Conservation (phyloP, 2,113 vertebrate genomes). For the Merops nubicus region DNA sequence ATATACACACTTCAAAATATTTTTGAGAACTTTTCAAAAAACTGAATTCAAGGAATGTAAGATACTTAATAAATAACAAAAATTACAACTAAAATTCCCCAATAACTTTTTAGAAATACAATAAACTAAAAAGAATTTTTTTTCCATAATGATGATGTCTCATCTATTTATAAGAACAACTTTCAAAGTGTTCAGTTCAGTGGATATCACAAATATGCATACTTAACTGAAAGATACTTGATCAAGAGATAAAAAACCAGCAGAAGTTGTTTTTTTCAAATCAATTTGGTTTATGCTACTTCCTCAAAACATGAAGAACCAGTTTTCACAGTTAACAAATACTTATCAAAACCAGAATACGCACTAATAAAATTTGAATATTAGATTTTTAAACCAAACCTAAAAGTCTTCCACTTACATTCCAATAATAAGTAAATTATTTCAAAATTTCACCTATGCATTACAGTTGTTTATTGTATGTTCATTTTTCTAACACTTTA, state of each 20-base stretch:
- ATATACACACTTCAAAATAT: not conserved
- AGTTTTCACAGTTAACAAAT: not conserved
- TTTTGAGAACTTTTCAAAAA: not conserved
- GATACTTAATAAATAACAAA: not conserved
- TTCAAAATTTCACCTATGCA: not conserved
- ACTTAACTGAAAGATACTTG: not conserved
- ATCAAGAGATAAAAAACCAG: not conserved
- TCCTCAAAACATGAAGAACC: not conserved
- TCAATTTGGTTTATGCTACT: not conserved
- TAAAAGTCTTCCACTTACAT: not conserved
- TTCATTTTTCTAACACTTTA: slow-evolving; percentile 8
- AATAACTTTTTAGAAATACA: not conserved
- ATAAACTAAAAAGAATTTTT: not conserved
- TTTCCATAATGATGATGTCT: not conserved
- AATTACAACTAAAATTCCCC: not conserved
- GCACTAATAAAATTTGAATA: not conserved
- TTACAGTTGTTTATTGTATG: slow-evolving; percentile 19
- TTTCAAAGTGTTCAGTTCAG: not conserved
- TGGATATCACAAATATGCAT: not conserved
- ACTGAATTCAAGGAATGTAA: not conserved
- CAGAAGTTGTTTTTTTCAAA: not conserved
- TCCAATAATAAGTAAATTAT: not conserved
- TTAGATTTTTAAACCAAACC: slow-evolving; percentile 12
- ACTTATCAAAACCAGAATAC: not conserved
- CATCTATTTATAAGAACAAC: not conserved